Evolutionary conservation across 1,140 invertebrate genomes (phyloP), one percentile per base, ranked within the genome.

Genomic region (Telenomus remus): DNA sequence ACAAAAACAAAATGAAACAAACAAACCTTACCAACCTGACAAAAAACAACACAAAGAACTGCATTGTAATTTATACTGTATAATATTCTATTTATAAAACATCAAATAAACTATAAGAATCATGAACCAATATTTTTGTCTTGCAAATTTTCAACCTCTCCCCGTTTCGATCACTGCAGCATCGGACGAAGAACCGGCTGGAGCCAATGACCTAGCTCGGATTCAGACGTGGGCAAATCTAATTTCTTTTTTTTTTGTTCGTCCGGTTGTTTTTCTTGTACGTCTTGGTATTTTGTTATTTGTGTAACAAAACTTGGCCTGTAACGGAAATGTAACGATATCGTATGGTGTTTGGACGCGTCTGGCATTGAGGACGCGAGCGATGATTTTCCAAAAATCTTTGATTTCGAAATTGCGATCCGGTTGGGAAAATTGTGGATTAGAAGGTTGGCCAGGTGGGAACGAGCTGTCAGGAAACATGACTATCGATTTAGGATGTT

Each of bases 21-120:
- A 27, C 1, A 27, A 27, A 27, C 2, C 19, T 3, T 3, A 27
- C 1, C 19, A 27, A 27, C 1, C 1, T 27, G 19, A 27, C 19
- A 68, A 42, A 73, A 81, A 75, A 78, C 65, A 46, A 59, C 65
- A 74, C 71, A 54, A 80, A 75, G 64, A 68, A 71, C 63, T 69
- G 64, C 71, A 78, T 65, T 75, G 71, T 71, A 79, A 80, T 81
- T 78, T 80, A 80, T 74, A 80, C 79, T 65, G 60, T 64, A 79
- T 56, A 76, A 80, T 80, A 78, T 81, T 27, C 80, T 79, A 81
- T 83, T 81, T 81, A 80, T 81, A 81, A 75, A n/a, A 80, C 77
- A 81, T 79, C 72, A 80, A 84, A 84, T 84, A 84, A 83, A 84
- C 81, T 77, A 76, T 81, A 82, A 83, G 80, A 74, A 77, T 54